Evolutionary conservation across 2,888 invertebrate species (phyloP).

Genomic region (Scaptodrosophila latifasciaeformis): DNA sequence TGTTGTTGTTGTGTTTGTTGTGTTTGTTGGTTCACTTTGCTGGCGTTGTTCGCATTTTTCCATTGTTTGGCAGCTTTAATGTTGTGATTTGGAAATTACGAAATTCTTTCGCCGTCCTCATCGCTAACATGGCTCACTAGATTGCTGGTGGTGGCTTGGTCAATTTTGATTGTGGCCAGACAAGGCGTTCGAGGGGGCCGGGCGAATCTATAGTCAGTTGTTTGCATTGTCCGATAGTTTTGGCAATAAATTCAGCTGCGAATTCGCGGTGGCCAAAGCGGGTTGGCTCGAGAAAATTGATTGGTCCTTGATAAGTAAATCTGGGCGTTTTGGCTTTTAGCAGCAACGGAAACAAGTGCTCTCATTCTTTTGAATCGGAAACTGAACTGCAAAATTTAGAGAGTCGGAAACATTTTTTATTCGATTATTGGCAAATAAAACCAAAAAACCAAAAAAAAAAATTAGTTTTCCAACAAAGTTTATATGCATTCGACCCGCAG

Average conservation of each 20-base stretch:
- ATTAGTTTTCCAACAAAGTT: too few relatives aligned
- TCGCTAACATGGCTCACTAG: background rate
- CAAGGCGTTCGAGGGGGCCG: background rate
- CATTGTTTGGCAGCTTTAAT: conserved; percentile 30
- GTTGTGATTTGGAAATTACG: conserved; percentile 45
- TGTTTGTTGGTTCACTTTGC: conserved; percentile 1
- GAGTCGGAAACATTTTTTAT: too few relatives aligned
- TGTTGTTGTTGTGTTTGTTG: background rate
- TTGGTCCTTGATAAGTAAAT: too few relatives aligned
- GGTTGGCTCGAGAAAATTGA: too few relatives aligned
- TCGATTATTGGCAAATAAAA: too few relatives aligned
- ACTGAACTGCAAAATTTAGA: too few relatives aligned
- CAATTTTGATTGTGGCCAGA: background rate
- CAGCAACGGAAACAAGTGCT: too few relatives aligned
- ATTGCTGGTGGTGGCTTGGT: background rate
- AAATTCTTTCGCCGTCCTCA: conserved; percentile 30
- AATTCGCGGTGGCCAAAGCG: background rate
- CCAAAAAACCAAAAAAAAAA: too few relatives aligned
- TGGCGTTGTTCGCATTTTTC: conserved; percentile 31
- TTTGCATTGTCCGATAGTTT: background rate
- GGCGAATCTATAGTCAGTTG: too few relatives aligned
- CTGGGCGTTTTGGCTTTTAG: too few relatives aligned
- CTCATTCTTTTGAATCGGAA: too few relatives aligned
- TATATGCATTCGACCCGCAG: too few relatives aligned
- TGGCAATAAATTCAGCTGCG: background rate